These are phyloP conservation scores for Lutjanus argentimaculatus DNA, from an alignment of 2,797 vertebrate genomes.

Conservation along the genomic window DNA sequence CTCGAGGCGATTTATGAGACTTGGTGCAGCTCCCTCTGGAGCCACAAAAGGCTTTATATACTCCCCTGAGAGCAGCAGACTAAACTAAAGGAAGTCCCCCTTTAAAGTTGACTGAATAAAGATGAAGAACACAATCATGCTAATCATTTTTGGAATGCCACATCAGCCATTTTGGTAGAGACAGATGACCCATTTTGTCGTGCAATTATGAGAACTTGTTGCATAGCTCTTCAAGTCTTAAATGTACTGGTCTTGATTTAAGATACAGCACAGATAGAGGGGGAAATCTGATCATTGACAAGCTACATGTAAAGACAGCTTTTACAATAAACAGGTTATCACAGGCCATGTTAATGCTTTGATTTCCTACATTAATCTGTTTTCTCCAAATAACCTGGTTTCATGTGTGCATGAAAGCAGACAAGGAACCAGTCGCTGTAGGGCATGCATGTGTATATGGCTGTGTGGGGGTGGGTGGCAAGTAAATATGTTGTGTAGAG, in stretches of 20 bases:
- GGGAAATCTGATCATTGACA: not conserved
- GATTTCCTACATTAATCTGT: conserved; percentile 28
- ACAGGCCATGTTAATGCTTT: conserved; percentile 16
- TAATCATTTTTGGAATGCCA: too few species aligned
- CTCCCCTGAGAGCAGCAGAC: too few species aligned
- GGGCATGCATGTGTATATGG: conserved; percentile 49
- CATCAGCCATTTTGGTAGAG: not conserved
- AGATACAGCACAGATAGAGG: not conserved
- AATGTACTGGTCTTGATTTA: not conserved
- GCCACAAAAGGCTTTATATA: not conserved
- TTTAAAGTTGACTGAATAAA: not conserved
- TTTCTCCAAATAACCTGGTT: conserved; percentile 43
- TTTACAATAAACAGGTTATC: conserved; percentile 15
- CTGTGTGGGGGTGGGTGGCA: conserved; percentile 58
- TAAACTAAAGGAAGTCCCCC: not conserved
- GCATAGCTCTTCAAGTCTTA: not conserved
- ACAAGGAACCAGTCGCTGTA: conserved; percentile 33
- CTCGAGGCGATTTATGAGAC: not conserved
- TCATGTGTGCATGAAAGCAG: conserved; percentile 46
- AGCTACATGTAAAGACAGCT: conserved; percentile 8
- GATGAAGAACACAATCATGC: too few species aligned
- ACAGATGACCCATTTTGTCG: conserved; percentile 11
- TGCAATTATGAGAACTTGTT: not conserved
- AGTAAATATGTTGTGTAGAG: conserved; percentile 48
- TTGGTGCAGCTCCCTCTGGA: not conserved